Percentiles rank a stretch among this genome's conserved stretches.
Conservation (phyloP, 2,797 vertebrate species). For the Halcyon smyrnensis region DNA sequence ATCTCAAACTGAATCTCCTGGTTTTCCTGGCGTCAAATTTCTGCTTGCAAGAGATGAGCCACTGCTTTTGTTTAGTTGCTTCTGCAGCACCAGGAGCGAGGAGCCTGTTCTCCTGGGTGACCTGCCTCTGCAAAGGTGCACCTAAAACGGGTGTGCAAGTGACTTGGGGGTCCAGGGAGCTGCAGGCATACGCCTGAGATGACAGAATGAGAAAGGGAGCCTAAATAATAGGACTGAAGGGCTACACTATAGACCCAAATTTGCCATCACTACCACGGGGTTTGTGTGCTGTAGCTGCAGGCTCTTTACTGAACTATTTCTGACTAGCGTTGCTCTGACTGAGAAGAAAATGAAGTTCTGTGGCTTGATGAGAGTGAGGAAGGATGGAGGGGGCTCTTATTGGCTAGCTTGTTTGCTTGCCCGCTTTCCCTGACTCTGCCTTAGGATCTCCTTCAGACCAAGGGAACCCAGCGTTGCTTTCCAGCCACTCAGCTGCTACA, state of each 20-base stretch:
- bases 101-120: not conserved
- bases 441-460: not conserved
- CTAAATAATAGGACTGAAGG: not conserved
- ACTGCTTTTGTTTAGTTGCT: not conserved
- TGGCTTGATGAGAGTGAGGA: not conserved
- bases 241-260: fast-evolving
- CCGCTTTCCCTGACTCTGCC: not conserved
- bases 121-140: not conserved
- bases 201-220: not conserved
- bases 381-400: not conserved
- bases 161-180: not conserved
- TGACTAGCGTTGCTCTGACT: not conserved
- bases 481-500: not conserved
- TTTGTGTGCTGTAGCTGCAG: not conserved
- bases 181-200: not conserved
- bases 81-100: not conserved
- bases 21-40: not conserved
- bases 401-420: not conserved
- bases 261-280: fast-evolving
- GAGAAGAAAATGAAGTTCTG: not conserved
- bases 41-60: not conserved
- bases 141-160: not conserved
- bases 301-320: not conserved
- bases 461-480: not conserved
- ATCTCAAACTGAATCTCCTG: not conserved